Base-by-base conservation (phyloP, 2,888 invertebrate species). In the Macrosiphum euphorbiae region DNA sequence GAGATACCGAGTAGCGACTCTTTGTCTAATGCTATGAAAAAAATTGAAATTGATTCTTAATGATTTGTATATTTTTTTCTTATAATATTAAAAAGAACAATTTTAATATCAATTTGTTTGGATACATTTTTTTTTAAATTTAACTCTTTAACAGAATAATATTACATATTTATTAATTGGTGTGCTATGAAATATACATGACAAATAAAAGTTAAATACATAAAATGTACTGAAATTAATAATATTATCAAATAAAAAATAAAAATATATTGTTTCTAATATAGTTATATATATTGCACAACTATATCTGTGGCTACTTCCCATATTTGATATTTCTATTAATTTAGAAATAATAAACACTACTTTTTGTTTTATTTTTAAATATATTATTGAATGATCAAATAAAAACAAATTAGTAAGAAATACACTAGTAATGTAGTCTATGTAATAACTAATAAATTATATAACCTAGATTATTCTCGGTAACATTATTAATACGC, bases 31-130 rank as follows among this genome's bases (percentile, higher is more conserved):
- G 86, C 90, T 20, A 90, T 94, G 86, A 94, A 94, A 61, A 94
- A 94, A 86, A 86, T 94, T 90, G 93, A 94, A 90, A 94, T 94
- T 90, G 90, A 94, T 50, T 89, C 93, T 86, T 90, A 94, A 94
- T 94, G 35, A 94, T 1, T 41, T 67, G 20, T 92, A 52, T 61
- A 41, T 16, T 61, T 87, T 26, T 35, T 52, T 92, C 55, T 16
- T 92, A 67, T 7, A 44, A 67, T 47, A 92, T 47, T 47, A 91
- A 91, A 85, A 20, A 47, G 11, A 86, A 47, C 11, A 47, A 20
- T 91, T 58, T 16, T 86, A 58, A 86, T 47, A 47, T 47, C 85
- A 91, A 26, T 35, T 7, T 86, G 13, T 61, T 11, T 50, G 41
- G 20, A 20, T 89, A 20, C 44, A 58, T 90, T 78, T 52, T 90